Evolutionary conservation across 2,113 vertebrate genomes (phyloP).

Genomic region (Cygnus buccinator): DNA sequence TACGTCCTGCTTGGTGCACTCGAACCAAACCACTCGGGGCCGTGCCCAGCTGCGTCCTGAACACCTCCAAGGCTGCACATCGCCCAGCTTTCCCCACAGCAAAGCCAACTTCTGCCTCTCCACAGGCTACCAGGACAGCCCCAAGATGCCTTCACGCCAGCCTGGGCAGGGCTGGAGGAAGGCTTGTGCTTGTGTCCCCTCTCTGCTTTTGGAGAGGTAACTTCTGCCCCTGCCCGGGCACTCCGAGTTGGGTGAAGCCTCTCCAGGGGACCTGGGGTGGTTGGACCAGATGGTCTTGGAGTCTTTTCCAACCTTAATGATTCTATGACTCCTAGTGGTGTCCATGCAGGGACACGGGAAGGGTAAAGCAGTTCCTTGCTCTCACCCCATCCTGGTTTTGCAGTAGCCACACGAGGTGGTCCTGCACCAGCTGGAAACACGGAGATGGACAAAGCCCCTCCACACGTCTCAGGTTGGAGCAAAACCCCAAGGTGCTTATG

Average conservation of each 20-base stretch:
- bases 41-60: not conserved
- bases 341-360: not conserved
- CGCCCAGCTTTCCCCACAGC: not conserved
- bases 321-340: too few relatives aligned
- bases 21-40: not conserved
- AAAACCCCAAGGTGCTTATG: not conserved
- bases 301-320: too few relatives aligned
- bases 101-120: not conserved
- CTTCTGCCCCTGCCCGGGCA: not conserved
- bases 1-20: not conserved
- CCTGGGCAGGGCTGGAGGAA: too few relatives aligned
- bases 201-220: not conserved
- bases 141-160: too few relatives aligned
- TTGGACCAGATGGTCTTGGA: too few relatives aligned
- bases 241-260: not conserved
- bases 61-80: not conserved
- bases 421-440: not conserved
- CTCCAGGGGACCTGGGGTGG: not conserved
- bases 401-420: not conserved
- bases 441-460: not conserved
- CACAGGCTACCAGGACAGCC: not conserved
- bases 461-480: fast-evolving
- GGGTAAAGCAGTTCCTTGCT: not conserved
- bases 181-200: not conserved
- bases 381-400: not conserved